Conservation (phyloP, 2,888 invertebrate genomes). For the Odontomyia ornata region DNA sequence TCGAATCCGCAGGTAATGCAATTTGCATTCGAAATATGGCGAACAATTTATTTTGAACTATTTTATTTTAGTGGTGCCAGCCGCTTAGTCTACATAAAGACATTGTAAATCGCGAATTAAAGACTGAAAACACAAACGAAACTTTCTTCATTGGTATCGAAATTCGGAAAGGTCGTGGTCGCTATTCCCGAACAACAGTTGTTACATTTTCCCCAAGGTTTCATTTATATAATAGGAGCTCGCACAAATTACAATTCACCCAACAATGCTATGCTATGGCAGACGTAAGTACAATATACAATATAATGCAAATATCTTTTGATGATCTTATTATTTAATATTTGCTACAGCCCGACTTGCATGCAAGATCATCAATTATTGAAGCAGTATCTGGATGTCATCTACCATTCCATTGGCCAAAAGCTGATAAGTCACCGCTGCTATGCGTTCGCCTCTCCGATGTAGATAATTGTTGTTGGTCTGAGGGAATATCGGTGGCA, state of each 20-base stretch:
- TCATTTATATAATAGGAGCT: constrained; percentile 89
- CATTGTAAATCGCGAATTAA: constrained; percentile 72
- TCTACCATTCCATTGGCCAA: constrained; percentile 97
- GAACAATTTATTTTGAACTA: not conserved
- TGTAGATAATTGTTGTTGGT: constrained; percentile 81
- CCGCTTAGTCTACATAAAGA: constrained; percentile 87
- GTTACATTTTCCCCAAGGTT: constrained; percentile 93
- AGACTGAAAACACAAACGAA: constrained; percentile 64
- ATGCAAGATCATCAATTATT: constrained; percentile 76
- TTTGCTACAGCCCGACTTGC: constrained; percentile 70
- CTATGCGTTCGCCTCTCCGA: constrained; percentile 85
- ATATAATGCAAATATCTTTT: too few relatives aligned
- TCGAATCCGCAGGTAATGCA: constrained; percentile 66
- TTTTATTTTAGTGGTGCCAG: constrained; percentile 77
- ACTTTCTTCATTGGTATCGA: constrained; percentile 82
- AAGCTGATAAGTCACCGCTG: constrained; percentile 87
- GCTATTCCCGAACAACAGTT: constrained; percentile 89
- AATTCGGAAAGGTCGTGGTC: constrained; percentile 85
- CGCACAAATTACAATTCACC: constrained; percentile 82
- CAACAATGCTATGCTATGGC: constrained; percentile 85
- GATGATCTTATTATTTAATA: not conserved
- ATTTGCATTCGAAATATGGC: not conserved
- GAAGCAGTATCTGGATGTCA: constrained; percentile 86
- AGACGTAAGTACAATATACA: constrained; percentile 66
- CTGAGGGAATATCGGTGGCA: constrained; percentile 90